phyloP scores from a whole-genome alignment of 53 echinoderm and acorn worm genomes.

The Luidia sarsii region DNA sequence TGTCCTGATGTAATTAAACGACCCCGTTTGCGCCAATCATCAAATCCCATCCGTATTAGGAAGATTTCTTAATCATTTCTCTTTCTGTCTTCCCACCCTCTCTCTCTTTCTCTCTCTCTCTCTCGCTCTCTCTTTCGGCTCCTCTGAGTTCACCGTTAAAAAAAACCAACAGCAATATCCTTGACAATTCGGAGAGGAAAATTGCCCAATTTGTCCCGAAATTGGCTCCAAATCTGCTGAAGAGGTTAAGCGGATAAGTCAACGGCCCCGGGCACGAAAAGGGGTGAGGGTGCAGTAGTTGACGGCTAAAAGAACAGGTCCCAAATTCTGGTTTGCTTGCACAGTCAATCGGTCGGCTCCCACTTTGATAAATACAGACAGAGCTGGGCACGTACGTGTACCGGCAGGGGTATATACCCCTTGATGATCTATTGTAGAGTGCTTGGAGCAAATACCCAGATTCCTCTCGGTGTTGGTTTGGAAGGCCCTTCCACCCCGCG shows the following conservation, averaged over 20 bases:
- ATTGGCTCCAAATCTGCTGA: slow-evolving; percentile 45
- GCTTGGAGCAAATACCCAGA: no score
- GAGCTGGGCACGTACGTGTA: no score
- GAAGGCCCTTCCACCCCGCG: no score
- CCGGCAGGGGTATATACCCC: no score
- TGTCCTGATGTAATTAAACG: slow-evolving; percentile 43
- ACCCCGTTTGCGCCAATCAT: no score
- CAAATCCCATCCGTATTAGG: no score
- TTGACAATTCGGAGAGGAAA: not conserved
- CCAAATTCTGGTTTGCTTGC: slow-evolving; percentile 25
- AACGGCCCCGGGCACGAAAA: slow-evolving; percentile 19
- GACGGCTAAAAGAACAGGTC: slow-evolving; percentile 15
- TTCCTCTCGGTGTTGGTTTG: no score
- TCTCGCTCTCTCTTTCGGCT: not conserved
- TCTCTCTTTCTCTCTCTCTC: not conserved
- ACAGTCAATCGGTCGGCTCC: not conserved
- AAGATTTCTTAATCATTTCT: no score
- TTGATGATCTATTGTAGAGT: no score
- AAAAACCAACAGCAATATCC: slow-evolving; percentile 8
- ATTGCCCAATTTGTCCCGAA: slow-evolving; percentile 31
- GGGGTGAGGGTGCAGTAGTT: no score
- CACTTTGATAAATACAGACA: slow-evolving; percentile 25
- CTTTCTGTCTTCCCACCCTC: no score
- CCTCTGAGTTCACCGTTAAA: no score
- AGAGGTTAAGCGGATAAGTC: slow-evolving; percentile 40